phyloP scores from a whole-genome alignment of 1,140 invertebrate genomes.

The Polypedilum pembai region DNA sequence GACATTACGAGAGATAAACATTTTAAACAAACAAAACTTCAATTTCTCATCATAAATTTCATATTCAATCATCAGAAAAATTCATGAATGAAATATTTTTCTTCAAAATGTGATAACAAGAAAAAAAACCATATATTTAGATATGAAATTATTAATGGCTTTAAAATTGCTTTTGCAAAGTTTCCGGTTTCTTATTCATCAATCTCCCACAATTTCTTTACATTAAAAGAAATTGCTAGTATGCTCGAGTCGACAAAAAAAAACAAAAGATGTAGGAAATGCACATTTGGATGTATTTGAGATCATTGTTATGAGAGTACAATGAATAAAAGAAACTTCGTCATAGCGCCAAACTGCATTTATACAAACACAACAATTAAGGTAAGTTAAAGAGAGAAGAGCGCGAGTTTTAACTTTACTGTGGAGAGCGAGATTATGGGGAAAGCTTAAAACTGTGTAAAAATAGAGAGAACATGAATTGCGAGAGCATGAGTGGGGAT shows the following conservation, averaged over 20 bases:
- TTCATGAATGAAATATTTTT: no score
- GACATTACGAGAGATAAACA: no score
- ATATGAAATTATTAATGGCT: no score
- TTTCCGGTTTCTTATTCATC: no score
- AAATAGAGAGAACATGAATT: neutral
- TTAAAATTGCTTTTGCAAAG: no score
- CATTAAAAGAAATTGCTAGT: neutral
- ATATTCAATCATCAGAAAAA: no score
- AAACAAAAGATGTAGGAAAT: neutral
- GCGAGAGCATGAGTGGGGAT: neutral
- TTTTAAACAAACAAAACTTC: no score
- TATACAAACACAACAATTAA: neutral
- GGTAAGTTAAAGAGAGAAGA: neutral
- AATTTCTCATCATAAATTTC: no score
- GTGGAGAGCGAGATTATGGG: neutral
- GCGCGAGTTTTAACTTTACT: neutral
- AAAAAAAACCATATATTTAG: no score
- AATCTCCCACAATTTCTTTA: no score
- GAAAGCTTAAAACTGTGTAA: neutral
- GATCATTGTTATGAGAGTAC: neutral
- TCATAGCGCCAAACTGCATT: neutral
- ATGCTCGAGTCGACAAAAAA: neutral
- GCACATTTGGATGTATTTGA: conserved; percentile 15
- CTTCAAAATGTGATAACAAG: no score
- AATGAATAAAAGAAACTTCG: neutral